These are phyloP conservation scores for Pelagia noctiluca DNA, from an alignment of 30 jellyfish, hydroid and myxozoan species.

Conservation along the genomic window DNA sequence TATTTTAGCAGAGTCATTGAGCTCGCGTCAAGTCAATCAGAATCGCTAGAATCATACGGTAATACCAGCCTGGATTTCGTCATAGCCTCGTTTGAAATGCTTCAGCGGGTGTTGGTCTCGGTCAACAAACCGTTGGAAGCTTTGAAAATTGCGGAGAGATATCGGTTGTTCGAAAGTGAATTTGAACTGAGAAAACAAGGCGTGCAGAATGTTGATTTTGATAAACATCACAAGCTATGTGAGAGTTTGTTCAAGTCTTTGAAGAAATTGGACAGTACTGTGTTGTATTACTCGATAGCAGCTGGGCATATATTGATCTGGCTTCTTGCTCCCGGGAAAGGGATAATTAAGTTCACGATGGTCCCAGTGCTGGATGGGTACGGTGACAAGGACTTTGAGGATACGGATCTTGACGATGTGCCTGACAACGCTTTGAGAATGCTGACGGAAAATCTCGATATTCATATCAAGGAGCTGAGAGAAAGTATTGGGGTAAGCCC, in stretches of 20 bases:
- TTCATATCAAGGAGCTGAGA: constrained; percentile 67
- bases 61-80: constrained; percentile 45
- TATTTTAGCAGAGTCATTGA: constrained; percentile 46
- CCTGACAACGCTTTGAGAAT: constrained; percentile 39
- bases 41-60: background rate
- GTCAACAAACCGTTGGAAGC: constrained; percentile 64
- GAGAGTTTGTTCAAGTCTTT: constrained; percentile 58
- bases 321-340: constrained; percentile 88
- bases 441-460: constrained; percentile 63
- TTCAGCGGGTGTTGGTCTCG: constrained; percentile 68
- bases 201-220: background rate
- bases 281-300: constrained; percentile 77
- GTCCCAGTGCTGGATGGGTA: constrained; percentile 74
- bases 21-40: background rate
- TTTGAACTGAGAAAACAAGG: constrained; percentile 4
- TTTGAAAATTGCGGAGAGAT: constrained; percentile 82
- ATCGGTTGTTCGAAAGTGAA: constrained; percentile 60
- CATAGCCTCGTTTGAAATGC: constrained; percentile 86
- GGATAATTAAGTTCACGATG: constrained; percentile 82
- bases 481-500: constrained; percentile 85
- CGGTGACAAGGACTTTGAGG: constrained; percentile 69
- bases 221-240: constrained; percentile 4
- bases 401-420: constrained; percentile 81
- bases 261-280: constrained; percentile 50
- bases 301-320: constrained; percentile 88